These are phyloP conservation scores for Archips xylosteana DNA, from an alignment of 2,888 invertebrate species.

Conservation along the genomic window DNA sequence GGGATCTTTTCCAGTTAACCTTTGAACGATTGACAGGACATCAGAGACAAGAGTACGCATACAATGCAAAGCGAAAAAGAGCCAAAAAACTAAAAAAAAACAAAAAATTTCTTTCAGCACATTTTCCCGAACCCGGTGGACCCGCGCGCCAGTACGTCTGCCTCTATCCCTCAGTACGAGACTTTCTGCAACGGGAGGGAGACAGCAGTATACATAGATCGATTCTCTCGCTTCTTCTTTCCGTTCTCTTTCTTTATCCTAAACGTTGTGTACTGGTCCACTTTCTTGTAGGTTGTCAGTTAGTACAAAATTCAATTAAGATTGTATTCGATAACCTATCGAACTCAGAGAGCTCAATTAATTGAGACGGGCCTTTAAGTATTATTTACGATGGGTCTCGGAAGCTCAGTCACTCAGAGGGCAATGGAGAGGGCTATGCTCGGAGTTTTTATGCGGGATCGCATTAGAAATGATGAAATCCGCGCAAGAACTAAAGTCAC, in stretches of 20 bases:
- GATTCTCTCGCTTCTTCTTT: constrained; percentile 95
- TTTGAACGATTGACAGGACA: too few species aligned
- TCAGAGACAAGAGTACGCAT: too few species aligned
- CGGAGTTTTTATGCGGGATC: too few species aligned
- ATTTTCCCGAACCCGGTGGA: constrained; percentile 78
- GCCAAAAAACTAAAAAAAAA: too few species aligned
- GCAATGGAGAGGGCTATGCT: too few species aligned
- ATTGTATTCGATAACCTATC: not conserved
- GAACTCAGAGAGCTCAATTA: not conserved
- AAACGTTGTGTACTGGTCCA: constrained; percentile 96
- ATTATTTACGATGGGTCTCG: not conserved
- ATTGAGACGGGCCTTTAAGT: not conserved
- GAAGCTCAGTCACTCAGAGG: too few species aligned
- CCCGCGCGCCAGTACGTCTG: constrained; percentile 87
- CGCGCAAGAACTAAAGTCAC: too few species aligned
- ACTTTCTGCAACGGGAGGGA: constrained; percentile 93
- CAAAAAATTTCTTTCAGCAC: constrained; percentile 62
- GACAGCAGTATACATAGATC: constrained; percentile 94
- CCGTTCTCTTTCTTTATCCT: constrained; percentile 95
- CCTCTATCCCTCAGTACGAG: constrained; percentile 91
- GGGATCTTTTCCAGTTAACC: too few species aligned
- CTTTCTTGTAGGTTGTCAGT: constrained; percentile 83
- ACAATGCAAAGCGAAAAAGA: too few species aligned
- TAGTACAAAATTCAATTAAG: constrained; percentile 39
- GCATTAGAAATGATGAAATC: too few species aligned